These are phyloP conservation scores for Lacanobia oleracea DNA, from an alignment of 2,888 invertebrate species.

Conservation along the genomic window DNA sequence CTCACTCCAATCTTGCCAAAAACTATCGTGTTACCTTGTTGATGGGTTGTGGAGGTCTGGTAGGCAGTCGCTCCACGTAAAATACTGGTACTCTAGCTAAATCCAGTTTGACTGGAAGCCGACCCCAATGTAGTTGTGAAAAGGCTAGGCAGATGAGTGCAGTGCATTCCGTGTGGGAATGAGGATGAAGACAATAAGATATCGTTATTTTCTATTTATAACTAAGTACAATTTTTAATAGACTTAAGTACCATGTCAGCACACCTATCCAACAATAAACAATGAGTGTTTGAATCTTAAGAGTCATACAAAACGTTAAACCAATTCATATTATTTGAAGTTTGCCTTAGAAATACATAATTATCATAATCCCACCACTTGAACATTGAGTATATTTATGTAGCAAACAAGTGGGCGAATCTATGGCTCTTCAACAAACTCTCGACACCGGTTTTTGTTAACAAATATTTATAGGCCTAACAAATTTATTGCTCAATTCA, in stretches of 20 bases:
- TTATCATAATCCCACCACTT: slow-evolving; percentile 43
- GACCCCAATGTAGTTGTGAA: no score
- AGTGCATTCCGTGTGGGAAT: no score
- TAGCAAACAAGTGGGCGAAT: slow-evolving; percentile 21
- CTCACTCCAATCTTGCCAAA: no score
- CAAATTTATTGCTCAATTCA: slow-evolving; percentile 28
- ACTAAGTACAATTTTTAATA: neutral
- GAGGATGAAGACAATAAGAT: neutral
- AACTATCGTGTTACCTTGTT: no score
- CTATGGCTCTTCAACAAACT: slow-evolving; percentile 21
- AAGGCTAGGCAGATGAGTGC: no score
- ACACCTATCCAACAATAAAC: neutral
- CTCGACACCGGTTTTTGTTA: slow-evolving; percentile 29
- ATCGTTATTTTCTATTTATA: neutral
- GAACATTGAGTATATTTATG: slow-evolving; percentile 22
- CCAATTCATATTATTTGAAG: slow-evolving; percentile 16
- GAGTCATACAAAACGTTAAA: neutral
- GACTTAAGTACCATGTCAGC: no score
- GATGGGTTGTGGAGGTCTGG: no score
- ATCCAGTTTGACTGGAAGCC: no score
- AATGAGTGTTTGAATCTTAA: slow-evolving; percentile 17
- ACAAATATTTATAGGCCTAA: slow-evolving; percentile 15
- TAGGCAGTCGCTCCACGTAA: no score
- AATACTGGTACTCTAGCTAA: no score
- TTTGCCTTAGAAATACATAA: slow-evolving; percentile 30